A percentile compares a stretch with the other conserved stretches of the same genome.
Conservation (phyloP, 2,888 invertebrate species). For the Biston stratarius region DNA sequence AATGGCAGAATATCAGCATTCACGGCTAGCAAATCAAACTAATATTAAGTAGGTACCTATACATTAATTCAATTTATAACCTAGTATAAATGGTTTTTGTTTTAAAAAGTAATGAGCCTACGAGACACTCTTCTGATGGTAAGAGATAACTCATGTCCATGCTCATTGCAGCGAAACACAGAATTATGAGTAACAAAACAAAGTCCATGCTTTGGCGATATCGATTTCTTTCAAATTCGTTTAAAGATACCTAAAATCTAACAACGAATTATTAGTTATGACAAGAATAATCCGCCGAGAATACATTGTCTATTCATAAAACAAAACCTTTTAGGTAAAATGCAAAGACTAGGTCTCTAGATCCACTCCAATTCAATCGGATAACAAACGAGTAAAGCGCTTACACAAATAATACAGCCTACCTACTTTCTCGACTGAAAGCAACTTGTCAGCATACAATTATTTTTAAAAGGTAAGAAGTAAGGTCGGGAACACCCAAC, state of each 20-base stretch:
- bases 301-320: not conserved
- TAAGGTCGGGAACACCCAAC: not conserved
- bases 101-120: too few species aligned
- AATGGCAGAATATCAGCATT: too few species aligned
- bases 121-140: too few species aligned
- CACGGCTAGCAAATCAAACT: too few species aligned
- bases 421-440: constrained; percentile 19
- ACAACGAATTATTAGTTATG: not conserved
- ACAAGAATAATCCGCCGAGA: not conserved
- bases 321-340: not conserved
- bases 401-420: constrained; percentile 11
- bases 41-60: too few species aligned
- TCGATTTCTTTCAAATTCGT: too few species aligned
- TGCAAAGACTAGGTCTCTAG: constrained; percentile 6
- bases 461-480: constrained; percentile 42
- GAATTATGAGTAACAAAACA: too few species aligned
- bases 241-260: not conserved
- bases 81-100: too few species aligned
- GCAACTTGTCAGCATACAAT: constrained; percentile 40
- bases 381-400: constrained; percentile 17
- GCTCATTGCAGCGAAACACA: too few species aligned
- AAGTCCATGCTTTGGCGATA: too few species aligned
- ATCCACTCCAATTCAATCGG: constrained; percentile 10
- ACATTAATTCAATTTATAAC: too few species aligned
- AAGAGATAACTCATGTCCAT: too few species aligned